Percentiles rank a stretch among this genome's conserved stretches.
Evolutionary conservation across 2,888 invertebrate species (phyloP).

Genomic region (Ceratothoa steindachneri): DNA sequence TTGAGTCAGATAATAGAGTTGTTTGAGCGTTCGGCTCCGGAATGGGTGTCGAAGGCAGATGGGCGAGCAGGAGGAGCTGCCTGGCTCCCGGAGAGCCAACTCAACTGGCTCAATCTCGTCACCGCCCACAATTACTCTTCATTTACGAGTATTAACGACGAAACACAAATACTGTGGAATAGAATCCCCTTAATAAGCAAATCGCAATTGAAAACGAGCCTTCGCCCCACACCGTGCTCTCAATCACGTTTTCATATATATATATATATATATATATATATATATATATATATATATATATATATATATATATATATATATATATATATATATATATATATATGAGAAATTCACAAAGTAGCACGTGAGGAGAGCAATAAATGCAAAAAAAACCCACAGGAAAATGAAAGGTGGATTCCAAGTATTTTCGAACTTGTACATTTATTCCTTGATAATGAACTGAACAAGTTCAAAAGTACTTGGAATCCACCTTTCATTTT

Average conservation of each 20-base stretch:
- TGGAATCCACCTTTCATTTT: too few relatives aligned
- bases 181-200: too few relatives aligned
- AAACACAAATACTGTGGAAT: not conserved
- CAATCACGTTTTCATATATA: not conserved
- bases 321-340: not conserved
- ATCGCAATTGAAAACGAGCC: too few relatives aligned
- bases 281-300: not conserved
- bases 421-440: too few relatives aligned
- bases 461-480: too few relatives aligned
- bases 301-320: not conserved
- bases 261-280: not conserved
- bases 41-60: not conserved
- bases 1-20: conserved; percentile 10
- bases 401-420: too few relatives aligned
- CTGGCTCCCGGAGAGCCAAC: not conserved
- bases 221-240: not conserved
- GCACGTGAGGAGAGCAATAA: too few relatives aligned
- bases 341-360: too few relatives aligned
- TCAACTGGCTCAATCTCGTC: not conserved
- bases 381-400: too few relatives aligned
- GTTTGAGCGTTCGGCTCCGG: not conserved
- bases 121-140: not conserved
- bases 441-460: too few relatives aligned
- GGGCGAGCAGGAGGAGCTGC: not conserved
- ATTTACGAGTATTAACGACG: not conserved